Conservation (phyloP, 2,797 vertebrate genomes). For the Darevskia mixta region DNA sequence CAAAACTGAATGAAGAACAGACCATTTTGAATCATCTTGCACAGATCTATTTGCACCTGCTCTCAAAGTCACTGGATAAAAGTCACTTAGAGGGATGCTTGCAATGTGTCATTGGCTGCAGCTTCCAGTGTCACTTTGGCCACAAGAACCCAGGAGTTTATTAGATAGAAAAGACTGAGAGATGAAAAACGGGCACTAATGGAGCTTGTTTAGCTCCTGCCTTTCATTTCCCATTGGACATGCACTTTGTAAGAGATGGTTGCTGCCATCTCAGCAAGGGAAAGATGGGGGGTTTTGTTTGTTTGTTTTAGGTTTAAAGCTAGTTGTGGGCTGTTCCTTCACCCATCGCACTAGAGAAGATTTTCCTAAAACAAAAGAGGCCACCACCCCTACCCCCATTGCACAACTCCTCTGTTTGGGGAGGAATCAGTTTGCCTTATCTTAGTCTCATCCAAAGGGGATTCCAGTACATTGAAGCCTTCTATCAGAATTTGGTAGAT, state of each 20-base stretch:
- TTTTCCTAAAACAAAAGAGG: slow-evolving; percentile 25
- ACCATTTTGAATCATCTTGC: slow-evolving; percentile 44
- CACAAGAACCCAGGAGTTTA: slow-evolving; percentile 62
- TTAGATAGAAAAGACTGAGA: slow-evolving; percentile 61
- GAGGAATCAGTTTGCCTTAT: neutral
- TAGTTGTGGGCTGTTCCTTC: neutral
- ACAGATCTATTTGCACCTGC: slow-evolving; percentile 50
- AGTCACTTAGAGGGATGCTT: slow-evolving; percentile 66
- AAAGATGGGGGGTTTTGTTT: neutral
- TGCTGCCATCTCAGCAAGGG: neutral
- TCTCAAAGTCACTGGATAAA: slow-evolving; percentile 64
- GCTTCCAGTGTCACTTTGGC: slow-evolving; percentile 68
- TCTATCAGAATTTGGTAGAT: too few relatives aligned
- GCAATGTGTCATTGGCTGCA: slow-evolving; percentile 70
- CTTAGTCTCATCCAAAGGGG: neutral
- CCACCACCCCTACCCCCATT: neutral
- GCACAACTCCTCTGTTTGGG: slow-evolving; percentile 13
- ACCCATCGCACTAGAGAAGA: neutral
- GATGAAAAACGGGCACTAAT: slow-evolving; percentile 62
- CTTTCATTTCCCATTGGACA: slow-evolving; percentile 37
- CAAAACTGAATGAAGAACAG: slow-evolving; percentile 45
- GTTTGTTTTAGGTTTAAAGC: slow-evolving; percentile 29
- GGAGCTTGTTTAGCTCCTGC: slow-evolving; percentile 56
- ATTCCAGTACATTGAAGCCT: neutral
- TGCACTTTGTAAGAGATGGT: slow-evolving; percentile 34